Base-by-base conservation (phyloP, 2,113 vertebrate genomes). In the Eptatretus burgeri region DNA sequence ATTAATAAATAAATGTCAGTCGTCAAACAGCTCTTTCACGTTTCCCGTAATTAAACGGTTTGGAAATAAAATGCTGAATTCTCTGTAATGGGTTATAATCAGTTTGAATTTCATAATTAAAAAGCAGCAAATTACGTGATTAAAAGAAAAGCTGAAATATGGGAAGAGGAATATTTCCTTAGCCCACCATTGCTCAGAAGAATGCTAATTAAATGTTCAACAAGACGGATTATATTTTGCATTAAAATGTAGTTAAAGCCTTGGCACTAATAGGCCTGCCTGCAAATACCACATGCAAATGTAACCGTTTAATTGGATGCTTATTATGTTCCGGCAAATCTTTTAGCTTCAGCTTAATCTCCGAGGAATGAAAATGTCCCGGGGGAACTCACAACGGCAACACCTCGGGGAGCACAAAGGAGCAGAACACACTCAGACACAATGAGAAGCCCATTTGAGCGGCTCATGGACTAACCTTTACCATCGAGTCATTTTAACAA, bases 201-300 rank as follows among this genome's bases (percentile, higher is more conserved):
- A 20, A 60, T 17, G 56, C 20, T 60, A 60, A 60, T 60, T 60
- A 60, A 17, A 60, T n/a, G n/a, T 17, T n/a, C n/a, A 20, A n/a
- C 20, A 17, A 17, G 56, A 60, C 20, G n/a, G 20, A 60, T 17
- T n/a, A 60, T 60, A 20, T 60, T 60, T 60, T 60, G 56, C 56
- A 60, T 60, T 60, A 60, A 60, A 60, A 60, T 60, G 56, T 60
- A 60, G 56, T 60, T 60, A 60, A 60, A 20, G 20, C 56, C 56
- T 20, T 60, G n/a, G 56, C n/a, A 12, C 20, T 60, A 60, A 60
- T 60, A 20, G 56, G 13, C n/a, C 20, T 17, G 27, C n/a, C 56
- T 17, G 56, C 20, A 60, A 60, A 60, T 60, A 60, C 56, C 56
- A 20, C 20, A 60, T 60, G 56, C 56, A 60, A 60, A 60, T 60